Conservation (phyloP, 2,113 vertebrate genomes). For the Indicator indicator region DNA sequence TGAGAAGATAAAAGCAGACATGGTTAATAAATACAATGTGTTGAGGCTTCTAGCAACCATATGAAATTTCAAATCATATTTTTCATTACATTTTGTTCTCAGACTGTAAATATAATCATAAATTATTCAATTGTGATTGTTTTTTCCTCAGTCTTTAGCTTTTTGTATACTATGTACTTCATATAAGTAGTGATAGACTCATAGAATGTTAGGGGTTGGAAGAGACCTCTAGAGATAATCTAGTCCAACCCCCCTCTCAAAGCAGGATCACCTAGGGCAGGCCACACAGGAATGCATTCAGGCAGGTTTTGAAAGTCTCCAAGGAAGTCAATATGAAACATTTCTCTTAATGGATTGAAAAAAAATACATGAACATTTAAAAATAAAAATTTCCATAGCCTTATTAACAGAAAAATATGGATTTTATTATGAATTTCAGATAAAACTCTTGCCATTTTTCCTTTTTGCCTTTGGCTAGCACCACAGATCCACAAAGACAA, state of each 20-base stretch:
- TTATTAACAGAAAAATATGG: neutral
- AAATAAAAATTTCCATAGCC: neutral
- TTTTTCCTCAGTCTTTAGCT: neutral
- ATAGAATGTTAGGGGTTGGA: no score
- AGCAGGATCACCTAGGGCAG: no score
- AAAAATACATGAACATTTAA: neutral
- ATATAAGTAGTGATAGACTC: neutral
- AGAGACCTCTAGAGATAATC: no score
- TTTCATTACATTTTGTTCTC: neutral
- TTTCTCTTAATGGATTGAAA: neutral
- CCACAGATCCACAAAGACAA: neutral
- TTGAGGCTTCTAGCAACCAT: neutral
- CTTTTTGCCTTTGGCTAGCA: neutral
- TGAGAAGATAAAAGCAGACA: neutral
- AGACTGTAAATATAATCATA: neutral
- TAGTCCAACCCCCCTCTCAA: no score
- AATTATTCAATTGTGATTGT: neutral
- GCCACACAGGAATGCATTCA: no score
- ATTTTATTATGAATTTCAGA: neutral
- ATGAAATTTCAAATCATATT: neutral
- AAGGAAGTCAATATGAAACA: neutral
- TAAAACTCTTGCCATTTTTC: neutral
- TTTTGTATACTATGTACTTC: neutral
- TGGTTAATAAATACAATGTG: neutral
- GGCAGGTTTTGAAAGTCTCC: no score